Conservation (phyloP, 2,113 vertebrate species). For the Zingel zingel region DNA sequence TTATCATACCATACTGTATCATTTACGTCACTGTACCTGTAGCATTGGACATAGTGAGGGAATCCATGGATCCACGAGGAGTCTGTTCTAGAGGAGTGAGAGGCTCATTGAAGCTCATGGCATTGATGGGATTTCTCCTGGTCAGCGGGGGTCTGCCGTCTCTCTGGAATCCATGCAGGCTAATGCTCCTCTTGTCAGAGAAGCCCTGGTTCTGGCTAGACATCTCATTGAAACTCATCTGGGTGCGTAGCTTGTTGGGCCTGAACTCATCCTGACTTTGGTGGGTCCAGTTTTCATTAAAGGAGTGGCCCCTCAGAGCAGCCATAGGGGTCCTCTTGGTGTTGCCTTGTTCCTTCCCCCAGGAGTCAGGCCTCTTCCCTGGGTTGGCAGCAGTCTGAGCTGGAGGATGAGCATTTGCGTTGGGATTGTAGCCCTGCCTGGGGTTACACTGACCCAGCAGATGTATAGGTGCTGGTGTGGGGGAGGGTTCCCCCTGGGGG, state of each 20-base stretch:
- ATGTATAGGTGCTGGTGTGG: slow-evolving; percentile 89
- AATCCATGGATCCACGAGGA: slow-evolving; percentile 95
- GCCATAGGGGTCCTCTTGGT: slow-evolving; percentile 92
- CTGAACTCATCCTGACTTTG: slow-evolving; percentile 91
- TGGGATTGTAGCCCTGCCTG: slow-evolving; percentile 90
- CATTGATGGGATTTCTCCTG: slow-evolving; percentile 93
- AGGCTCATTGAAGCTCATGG: slow-evolving; percentile 93
- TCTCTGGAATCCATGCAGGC: slow-evolving; percentile 92
- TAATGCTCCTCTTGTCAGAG: slow-evolving; percentile 90
- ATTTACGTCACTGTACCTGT: slow-evolving; percentile 84
- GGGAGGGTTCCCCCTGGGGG: slow-evolving; percentile 82
- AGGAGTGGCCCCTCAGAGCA: slow-evolving; percentile 90
- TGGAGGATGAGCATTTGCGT: slow-evolving; percentile 75
- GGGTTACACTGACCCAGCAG: slow-evolving; percentile 93
- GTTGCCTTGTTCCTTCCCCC: slow-evolving; percentile 93
- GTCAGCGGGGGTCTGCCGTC: slow-evolving; percentile 76
- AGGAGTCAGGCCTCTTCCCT: slow-evolving; percentile 86
- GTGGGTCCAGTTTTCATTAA: slow-evolving; percentile 95
- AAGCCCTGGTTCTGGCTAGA: slow-evolving; percentile 89
- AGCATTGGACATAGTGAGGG: slow-evolving; percentile 93
- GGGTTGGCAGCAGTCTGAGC: slow-evolving; percentile 76
- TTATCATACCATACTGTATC: background rate
- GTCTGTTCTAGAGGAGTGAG: slow-evolving; percentile 94
- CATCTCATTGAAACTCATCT: slow-evolving; percentile 95
- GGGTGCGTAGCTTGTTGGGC: slow-evolving; percentile 89